A percentile compares a stretch with the other conserved stretches of the same genome.
Evolutionary conservation across 2,113 vertebrate species (phyloP).

Genomic region (Mormoops blainvillei): DNA sequence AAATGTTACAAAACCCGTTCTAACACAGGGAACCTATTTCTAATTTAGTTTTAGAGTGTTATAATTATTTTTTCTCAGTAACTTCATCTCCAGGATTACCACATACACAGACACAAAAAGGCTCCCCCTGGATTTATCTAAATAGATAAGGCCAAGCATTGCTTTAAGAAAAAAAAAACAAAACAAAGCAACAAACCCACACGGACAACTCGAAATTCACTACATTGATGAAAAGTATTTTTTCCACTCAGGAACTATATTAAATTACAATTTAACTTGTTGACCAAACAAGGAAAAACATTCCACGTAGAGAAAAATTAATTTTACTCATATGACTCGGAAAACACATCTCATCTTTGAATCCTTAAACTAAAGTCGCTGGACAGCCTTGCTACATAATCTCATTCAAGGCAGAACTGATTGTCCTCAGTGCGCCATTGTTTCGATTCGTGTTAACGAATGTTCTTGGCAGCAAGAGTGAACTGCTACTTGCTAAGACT

Average conservation of each 20-base stretch:
- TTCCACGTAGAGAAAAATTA: neutral
- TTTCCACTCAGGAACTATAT: neutral
- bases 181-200: constrained; percentile 14
- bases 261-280: neutral
- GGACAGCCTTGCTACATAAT: neutral
- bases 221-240: constrained; percentile 39
- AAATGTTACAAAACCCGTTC: neutral
- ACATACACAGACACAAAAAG: neutral
- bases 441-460: neutral
- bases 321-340: neutral
- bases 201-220: constrained; percentile 32
- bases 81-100: neutral
- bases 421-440: neutral
- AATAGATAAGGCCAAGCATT: constrained; percentile 1
- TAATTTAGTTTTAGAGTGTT: neutral
- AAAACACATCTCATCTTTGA: neutral
- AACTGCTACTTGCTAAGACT: neutral
- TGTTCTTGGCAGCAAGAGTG: neutral
- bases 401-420: neutral
- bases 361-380: neutral
- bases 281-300: constrained; percentile 28
- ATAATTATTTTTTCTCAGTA: neutral
- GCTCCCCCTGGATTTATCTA: constrained; percentile 1
- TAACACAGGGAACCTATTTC: neutral
- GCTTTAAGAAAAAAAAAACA: neutral